Evolutionary conservation across 1,140 invertebrate species (phyloP).

Genomic region (Bombus confusus): DNA sequence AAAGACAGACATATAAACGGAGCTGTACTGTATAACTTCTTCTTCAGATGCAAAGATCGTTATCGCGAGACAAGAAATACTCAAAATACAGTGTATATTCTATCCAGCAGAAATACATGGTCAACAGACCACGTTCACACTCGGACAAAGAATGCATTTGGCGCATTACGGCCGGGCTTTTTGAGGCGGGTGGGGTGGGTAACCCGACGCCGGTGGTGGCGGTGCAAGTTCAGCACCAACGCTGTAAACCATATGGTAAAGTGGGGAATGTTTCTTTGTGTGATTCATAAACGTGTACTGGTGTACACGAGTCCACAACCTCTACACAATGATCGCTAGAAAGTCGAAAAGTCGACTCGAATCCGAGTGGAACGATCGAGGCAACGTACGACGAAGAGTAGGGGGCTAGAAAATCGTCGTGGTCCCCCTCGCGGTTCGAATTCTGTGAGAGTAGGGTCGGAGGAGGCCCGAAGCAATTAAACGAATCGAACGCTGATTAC

Average conservation of each 20-base stretch:
- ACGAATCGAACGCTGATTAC: constrained; percentile 18
- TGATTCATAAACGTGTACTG: not conserved
- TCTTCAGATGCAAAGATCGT: too few relatives aligned
- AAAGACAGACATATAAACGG: too few relatives aligned
- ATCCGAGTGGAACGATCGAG: not conserved
- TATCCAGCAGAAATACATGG: constrained; percentile 32
- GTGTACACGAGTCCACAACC: not conserved
- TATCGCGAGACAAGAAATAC: too few relatives aligned
- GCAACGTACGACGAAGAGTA: not conserved
- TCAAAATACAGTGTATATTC: too few relatives aligned
- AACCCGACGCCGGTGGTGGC: constrained; percentile 71
- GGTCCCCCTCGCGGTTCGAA: not conserved
- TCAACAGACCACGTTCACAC: constrained; percentile 5
- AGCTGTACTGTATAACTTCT: too few relatives aligned
- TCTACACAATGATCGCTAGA: not conserved
- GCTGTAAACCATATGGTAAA: constrained; percentile 52
- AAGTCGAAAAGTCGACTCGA: constrained; percentile 32
- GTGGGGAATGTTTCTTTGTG: constrained; percentile 30
- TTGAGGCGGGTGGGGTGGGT: constrained; percentile 59
- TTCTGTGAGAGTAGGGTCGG: not conserved
- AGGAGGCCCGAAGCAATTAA: constrained; percentile 30
- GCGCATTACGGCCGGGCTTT: constrained; percentile 59
- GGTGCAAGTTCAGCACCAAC: constrained; percentile 52
- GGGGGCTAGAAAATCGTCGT: constrained; percentile 16
- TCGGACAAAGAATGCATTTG: constrained; percentile 73